Evolutionary conservation across 2,888 invertebrate genomes (phyloP).

Genomic region (Cepaea hortensis): DNA sequence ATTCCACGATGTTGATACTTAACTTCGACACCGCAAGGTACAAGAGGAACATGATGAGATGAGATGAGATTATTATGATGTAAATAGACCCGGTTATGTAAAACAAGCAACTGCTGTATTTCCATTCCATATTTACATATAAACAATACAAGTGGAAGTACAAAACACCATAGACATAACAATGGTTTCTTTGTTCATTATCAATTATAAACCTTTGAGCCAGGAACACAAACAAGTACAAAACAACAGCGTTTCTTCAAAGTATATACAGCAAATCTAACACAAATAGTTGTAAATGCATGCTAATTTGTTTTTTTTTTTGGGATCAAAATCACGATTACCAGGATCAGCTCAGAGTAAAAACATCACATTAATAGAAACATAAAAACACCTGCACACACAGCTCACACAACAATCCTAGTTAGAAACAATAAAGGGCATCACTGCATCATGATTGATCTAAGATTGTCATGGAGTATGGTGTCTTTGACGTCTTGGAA

Average conservation of each 20-base stretch:
- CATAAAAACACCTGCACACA: background rate
- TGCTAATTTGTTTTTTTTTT: background rate
- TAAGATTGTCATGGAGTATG: conserved; percentile 94
- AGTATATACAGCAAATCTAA: background rate
- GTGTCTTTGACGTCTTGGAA: conserved; percentile 98
- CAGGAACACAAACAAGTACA: background rate
- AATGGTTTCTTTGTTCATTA: background rate
- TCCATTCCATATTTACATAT: background rate
- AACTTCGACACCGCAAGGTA: too few species aligned
- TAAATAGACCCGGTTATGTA: too few species aligned
- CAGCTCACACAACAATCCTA: background rate
- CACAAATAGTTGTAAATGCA: conserved; percentile 17
- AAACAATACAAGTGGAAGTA: background rate
- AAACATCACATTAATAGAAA: background rate
- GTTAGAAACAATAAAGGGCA: background rate
- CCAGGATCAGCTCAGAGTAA: background rate
- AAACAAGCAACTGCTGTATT: background rate
- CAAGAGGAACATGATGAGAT: too few species aligned
- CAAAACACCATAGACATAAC: background rate
- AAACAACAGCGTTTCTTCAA: background rate
- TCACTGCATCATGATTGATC: conserved; percentile 93
- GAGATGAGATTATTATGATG: too few species aligned
- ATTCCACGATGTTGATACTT: too few species aligned
- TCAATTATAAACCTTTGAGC: background rate
- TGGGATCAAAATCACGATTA: background rate